phyloP scores from a whole-genome alignment of 1,140 invertebrate species.

The Drosophila cardini region DNA sequence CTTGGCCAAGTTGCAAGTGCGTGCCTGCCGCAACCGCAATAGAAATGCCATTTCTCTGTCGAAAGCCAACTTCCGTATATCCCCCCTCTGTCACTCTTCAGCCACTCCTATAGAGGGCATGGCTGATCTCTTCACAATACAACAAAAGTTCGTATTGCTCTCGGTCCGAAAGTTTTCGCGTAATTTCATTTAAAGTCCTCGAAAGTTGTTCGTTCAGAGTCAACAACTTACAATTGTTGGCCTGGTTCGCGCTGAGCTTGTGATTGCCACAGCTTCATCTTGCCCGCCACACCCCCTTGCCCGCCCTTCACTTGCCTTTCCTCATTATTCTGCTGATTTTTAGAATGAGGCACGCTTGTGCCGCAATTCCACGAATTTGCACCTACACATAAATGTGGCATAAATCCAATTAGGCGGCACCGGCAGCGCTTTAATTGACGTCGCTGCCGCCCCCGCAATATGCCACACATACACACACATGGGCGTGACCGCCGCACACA shows the following conservation, averaged over 20 bases:
- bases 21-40: constrained; percentile 57
- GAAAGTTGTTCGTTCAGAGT: constrained; percentile 64
- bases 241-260: constrained; percentile 52
- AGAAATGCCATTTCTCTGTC: constrained; percentile 36
- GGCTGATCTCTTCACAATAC: constrained; percentile 64
- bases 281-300: background rate
- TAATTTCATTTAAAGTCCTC: constrained; percentile 83
- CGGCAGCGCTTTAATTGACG: constrained; percentile 79
- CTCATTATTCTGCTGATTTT: constrained; percentile 78
- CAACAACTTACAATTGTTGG: constrained; percentile 73
- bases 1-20: constrained; percentile 48
- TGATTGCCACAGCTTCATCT: constrained; percentile 26
- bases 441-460: constrained; percentile 29
- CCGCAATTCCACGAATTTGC: constrained; percentile 66
- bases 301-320: background rate
- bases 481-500: background rate
- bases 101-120: background rate
- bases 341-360: constrained; percentile 50
- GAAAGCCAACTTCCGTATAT: background rate
- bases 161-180: constrained; percentile 71
- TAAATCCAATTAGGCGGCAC: constrained; percentile 79
- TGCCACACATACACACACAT: background rate
- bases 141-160: constrained; percentile 57
- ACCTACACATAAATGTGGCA: constrained; percentile 81
- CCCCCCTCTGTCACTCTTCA: background rate